A percentile compares a stretch with the other conserved stretches of the same genome.
These are phyloP conservation scores for Drosophila peninsularis DNA, from an alignment of 2,888 invertebrate genomes.

Conservation along the genomic window DNA sequence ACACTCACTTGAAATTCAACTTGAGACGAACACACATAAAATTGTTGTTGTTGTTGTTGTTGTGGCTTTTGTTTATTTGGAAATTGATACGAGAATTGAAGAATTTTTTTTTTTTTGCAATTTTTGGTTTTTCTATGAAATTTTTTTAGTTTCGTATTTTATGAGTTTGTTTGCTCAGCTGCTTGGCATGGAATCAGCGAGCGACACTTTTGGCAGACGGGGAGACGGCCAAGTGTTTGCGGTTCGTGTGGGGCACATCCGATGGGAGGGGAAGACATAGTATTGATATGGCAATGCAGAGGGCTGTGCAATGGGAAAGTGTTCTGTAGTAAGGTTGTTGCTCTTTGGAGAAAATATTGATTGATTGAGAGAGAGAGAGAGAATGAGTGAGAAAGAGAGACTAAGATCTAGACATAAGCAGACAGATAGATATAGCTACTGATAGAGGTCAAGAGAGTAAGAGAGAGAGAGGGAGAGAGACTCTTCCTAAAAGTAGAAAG, in stretches of 20 bases:
- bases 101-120: constrained; percentile 11
- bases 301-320: not conserved
- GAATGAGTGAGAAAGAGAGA: no score
- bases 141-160: not conserved
- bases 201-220: constrained; percentile 4
- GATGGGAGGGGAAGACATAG: not conserved
- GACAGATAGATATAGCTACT: no score
- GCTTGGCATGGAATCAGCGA: constrained; percentile 1
- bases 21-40: not conserved
- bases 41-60: constrained; percentile 4
- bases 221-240: not conserved
- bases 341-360: not conserved
- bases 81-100: constrained; percentile 37
- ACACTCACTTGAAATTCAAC: not conserved
- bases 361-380: not conserved
- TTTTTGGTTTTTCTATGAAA: constrained; percentile 5
- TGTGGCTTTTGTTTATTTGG: constrained; percentile 12
- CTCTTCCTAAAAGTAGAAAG: no score
- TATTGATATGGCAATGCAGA: not conserved
- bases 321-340: not conserved
- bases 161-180: constrained; percentile 29
- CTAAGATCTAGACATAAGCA: no score
- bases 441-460: no score
- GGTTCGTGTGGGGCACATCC: no score
- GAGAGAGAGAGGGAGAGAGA: not conserved